Percentiles rank a stretch among this genome's conserved stretches.
Conservation (phyloP, 2,797 vertebrate species). For the Rhynchonycteris naso region DNA sequence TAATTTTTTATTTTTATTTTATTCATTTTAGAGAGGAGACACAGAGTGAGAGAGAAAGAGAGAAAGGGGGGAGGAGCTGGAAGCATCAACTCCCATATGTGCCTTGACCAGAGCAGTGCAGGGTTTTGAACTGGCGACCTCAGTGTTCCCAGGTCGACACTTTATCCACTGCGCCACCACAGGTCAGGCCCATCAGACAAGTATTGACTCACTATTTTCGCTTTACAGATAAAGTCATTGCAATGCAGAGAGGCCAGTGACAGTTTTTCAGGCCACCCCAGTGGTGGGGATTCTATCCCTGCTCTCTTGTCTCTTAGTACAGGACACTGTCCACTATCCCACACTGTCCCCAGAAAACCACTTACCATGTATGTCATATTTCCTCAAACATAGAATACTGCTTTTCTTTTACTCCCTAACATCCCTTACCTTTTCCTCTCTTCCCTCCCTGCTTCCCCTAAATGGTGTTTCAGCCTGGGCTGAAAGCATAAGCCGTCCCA, state of each 20-base stretch:
- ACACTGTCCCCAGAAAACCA: not conserved
- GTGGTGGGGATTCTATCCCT: not conserved
- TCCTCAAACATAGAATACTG: not conserved
- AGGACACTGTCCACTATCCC: not conserved
- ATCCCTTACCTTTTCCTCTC: not conserved
- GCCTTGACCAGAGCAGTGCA: no score
- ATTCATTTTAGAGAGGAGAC: no score
- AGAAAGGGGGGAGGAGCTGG: no score
- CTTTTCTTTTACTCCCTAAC: not conserved
- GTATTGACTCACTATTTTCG: not conserved
- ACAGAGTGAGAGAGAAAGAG: no score
- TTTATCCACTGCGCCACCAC: no score
- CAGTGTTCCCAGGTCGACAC: no score
- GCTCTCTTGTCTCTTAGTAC: not conserved
- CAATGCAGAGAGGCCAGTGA: not conserved
- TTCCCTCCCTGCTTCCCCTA: not conserved
- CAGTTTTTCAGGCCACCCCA: not conserved
- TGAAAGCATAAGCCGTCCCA: slow-evolving; percentile 58
- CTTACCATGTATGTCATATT: not conserved
- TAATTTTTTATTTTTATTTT: no score
- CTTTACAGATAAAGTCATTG: not conserved
- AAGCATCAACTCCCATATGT: no score
- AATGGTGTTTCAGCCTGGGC: slow-evolving; percentile 50
- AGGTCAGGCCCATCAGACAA: not conserved
- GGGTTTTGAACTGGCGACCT: no score